A percentile compares a stretch with the other conserved stretches of the same genome.
phyloP scores from a whole-genome alignment of 2,797 vertebrate species.

The Clarias laeviceps region DNA sequence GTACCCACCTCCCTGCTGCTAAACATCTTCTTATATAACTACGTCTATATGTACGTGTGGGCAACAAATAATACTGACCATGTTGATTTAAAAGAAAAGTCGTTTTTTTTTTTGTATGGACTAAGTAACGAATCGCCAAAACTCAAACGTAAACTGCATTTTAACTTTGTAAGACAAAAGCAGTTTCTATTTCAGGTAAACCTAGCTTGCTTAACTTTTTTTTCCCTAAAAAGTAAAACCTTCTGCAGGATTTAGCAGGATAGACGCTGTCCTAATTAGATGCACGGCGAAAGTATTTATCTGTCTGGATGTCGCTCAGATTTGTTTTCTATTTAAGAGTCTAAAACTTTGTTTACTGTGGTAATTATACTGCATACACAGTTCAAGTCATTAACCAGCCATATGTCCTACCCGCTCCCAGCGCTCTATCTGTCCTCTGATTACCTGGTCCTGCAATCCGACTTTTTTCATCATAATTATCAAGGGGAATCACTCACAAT shows the following conservation, averaged over 20 bases:
- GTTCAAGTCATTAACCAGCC: constrained; percentile 67
- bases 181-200: not conserved
- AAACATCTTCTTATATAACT: not conserved
- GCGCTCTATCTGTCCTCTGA: constrained; percentile 26
- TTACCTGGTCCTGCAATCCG: constrained; percentile 57
- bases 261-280: constrained; percentile 28
- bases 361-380: constrained; percentile 63
- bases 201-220: not conserved
- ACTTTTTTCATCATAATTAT: constrained; percentile 60
- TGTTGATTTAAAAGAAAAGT: not conserved
- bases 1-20: not conserved
- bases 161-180: constrained; percentile 2
- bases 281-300: not conserved
- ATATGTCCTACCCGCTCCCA: constrained; percentile 62
- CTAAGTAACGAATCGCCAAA: not conserved
- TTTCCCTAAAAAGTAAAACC: not conserved
- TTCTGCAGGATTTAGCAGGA: not conserved
- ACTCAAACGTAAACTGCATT: not conserved
- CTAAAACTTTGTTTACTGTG: constrained; percentile 45
- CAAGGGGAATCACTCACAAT: constrained; percentile 66
- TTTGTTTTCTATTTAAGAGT: constrained; percentile 28
- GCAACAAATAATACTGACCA: not conserved
- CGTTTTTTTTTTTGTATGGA: not conserved
- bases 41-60: not conserved
- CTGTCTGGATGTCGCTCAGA: constrained; percentile 45